phyloP scores from a whole-genome alignment of 2,113 vertebrate species.

The Etheostoma spectabile region DNA sequence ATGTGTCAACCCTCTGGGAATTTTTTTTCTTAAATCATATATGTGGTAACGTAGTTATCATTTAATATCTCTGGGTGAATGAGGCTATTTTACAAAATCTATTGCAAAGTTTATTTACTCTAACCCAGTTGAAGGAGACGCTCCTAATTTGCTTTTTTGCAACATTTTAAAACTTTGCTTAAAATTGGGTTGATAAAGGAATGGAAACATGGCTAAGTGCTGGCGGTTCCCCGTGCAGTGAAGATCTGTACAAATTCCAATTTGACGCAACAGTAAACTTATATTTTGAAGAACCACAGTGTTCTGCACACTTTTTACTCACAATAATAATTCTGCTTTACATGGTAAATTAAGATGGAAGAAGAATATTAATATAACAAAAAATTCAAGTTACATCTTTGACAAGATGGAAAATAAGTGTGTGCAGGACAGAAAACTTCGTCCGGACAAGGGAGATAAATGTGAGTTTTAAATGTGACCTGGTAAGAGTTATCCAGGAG shows the following conservation, averaged over 20 bases:
- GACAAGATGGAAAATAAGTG: background rate
- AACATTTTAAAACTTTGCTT: too few species aligned
- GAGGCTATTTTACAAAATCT: background rate
- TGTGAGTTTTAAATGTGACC: constrained; percentile 50
- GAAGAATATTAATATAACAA: background rate
- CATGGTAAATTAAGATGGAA: background rate
- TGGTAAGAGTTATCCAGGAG: constrained; percentile 39
- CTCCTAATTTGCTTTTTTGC: background rate
- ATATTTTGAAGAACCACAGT: background rate
- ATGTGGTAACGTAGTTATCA: background rate
- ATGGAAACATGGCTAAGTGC: background rate
- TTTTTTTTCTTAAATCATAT: background rate
- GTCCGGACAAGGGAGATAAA: background rate
- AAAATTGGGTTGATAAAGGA: too few species aligned
- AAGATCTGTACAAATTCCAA: background rate
- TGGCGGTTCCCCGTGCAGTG: background rate
- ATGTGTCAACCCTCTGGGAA: background rate
- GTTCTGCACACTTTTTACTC: background rate
- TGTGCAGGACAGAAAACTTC: background rate
- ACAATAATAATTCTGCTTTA: background rate
- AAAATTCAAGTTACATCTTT: background rate
- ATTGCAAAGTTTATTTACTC: background rate
- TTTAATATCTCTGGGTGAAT: background rate
- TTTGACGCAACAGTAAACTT: background rate
- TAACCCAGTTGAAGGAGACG: background rate